Evolutionary conservation across 2,113 vertebrate species (phyloP).

Genomic region (Psittacara wagleri): DNA sequence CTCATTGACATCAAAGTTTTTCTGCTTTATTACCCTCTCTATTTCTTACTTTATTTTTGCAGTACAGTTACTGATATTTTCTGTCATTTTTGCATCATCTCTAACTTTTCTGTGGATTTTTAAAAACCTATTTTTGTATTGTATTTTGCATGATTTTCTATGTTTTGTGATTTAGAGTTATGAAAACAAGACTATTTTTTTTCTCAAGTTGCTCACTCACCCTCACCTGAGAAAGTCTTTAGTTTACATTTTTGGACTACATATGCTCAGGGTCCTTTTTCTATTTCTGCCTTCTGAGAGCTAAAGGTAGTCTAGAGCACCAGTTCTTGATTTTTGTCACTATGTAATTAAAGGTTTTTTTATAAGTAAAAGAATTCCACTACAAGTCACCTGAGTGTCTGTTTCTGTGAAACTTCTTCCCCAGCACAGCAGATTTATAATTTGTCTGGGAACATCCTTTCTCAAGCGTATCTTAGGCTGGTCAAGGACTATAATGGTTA

Average conservation of each 20-base stretch:
- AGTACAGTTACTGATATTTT: neutral
- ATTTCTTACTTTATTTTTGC: neutral
- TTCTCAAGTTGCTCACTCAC: neutral
- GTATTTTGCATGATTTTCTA: neutral
- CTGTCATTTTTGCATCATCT: neutral
- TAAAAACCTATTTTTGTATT: neutral
- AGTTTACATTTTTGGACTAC: neutral
- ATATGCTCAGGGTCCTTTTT: neutral
- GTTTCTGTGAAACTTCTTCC: neutral
- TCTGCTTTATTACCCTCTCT: neutral
- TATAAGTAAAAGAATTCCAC: neutral
- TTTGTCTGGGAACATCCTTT: neutral
- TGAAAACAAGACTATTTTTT: neutral
- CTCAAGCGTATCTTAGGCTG: neutral
- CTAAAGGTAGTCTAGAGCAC: neutral
- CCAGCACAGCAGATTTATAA: neutral
- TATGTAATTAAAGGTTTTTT: neutral
- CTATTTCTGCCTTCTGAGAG: neutral
- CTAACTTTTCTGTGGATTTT: neutral
- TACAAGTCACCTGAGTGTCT: neutral
- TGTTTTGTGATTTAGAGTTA: neutral
- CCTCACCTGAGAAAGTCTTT: neutral
- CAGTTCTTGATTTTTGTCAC: neutral
- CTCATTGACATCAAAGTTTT: neutral
- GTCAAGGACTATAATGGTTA: neutral